A percentile compares a stretch with the other conserved stretches of the same genome.
phyloP scores from a whole-genome alignment of 2,888 invertebrate genomes.

The Oligia fasciuncula region DNA sequence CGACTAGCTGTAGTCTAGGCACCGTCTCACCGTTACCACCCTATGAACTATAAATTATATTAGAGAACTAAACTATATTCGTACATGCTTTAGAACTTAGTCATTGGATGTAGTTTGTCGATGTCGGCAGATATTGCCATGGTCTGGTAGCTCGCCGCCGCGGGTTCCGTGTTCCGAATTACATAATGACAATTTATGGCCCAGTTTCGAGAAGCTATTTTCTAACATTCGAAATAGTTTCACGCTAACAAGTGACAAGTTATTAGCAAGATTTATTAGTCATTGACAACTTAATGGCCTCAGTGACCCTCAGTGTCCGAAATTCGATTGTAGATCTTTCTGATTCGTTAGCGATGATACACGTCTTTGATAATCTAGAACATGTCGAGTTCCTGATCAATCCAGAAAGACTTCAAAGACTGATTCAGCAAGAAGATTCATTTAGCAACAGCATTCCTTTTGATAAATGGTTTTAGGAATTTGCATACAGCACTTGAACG shows the following conservation, averaged over 20 bases:
- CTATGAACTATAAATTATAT: conserved; percentile 19
- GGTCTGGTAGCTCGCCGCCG: conserved; percentile 37
- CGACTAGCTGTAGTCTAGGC: conserved; percentile 9
- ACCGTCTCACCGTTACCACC: conserved; percentile 13
- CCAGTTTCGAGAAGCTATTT: conserved; percentile 35
- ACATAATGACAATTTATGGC: conserved; percentile 42
- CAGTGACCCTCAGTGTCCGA: neutral
- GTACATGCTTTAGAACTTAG: conserved; percentile 39
- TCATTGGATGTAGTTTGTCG: conserved; percentile 32
- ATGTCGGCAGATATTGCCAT: conserved; percentile 38
- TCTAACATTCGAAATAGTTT: conserved; percentile 37
- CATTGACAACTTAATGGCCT: neutral
- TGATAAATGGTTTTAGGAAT: conserved; percentile 4
- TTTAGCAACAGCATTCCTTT: neutral
- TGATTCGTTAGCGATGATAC: neutral
- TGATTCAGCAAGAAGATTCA: neutral
- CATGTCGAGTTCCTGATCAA: neutral
- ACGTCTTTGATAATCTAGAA: neutral
- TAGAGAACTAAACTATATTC: conserved; percentile 19
- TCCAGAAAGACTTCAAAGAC: neutral
- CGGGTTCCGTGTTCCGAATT: conserved; percentile 18
- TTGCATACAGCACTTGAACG: neutral
- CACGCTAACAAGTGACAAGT: conserved; percentile 17
- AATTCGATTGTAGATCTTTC: neutral
- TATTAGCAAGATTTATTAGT: conserved; percentile 26